These are phyloP conservation scores for Heliconius hermathena DNA, from an alignment of 1,140 invertebrate species.

Conservation along the genomic window DNA sequence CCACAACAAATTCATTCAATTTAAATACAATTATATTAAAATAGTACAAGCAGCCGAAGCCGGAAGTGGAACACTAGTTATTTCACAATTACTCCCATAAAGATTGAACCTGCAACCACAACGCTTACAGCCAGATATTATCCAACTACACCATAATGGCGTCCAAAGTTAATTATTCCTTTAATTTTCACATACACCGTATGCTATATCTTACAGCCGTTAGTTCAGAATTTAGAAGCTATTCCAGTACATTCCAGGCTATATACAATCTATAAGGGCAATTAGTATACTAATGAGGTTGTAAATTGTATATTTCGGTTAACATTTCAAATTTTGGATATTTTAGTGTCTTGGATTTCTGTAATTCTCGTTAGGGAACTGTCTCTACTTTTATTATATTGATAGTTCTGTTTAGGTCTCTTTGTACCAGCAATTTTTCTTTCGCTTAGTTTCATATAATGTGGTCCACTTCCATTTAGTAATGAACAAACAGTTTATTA, in stretches of 20 bases:
- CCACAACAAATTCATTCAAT: too few species aligned
- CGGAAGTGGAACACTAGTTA: too few species aligned
- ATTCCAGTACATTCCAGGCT: slow-evolving; percentile 35
- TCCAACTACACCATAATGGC: neutral
- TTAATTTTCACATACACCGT: slow-evolving; percentile 14
- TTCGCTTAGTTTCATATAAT: too few species aligned
- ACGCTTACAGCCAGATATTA: neutral
- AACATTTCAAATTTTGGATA: slow-evolving; percentile 1
- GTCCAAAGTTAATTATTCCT: slow-evolving; percentile 14
- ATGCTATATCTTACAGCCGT: slow-evolving; percentile 31
- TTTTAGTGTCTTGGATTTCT: neutral
- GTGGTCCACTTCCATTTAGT: too few species aligned
- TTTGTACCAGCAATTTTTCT: too few species aligned
- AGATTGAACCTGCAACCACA: neutral
- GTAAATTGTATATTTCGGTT: slow-evolving; percentile 21
- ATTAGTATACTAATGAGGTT: slow-evolving; percentile 37
- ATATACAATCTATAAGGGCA: slow-evolving; percentile 33
- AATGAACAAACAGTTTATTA: too few species aligned
- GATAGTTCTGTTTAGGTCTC: too few species aligned
- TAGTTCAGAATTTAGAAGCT: slow-evolving; percentile 37
- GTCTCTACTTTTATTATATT: too few species aligned
- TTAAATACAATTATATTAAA: too few species aligned
- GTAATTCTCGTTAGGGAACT: too few species aligned
- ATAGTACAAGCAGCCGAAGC: too few species aligned
- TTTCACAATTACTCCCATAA: too few species aligned